Percentiles rank a stretch among this genome's conserved stretches.
phyloP scores from a whole-genome alignment of 2,888 invertebrate genomes.

The Sepiola atlantica region DNA sequence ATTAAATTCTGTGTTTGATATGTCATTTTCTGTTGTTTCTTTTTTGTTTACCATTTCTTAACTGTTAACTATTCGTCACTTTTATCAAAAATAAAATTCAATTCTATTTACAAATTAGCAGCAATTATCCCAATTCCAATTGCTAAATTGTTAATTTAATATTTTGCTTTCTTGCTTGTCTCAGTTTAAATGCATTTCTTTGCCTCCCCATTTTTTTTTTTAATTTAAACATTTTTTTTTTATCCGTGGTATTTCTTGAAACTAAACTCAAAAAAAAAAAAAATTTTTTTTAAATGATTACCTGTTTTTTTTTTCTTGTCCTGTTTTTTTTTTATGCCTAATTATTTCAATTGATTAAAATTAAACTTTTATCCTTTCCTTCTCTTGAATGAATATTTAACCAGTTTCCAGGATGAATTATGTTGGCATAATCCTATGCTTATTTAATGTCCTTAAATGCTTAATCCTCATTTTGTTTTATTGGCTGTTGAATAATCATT shows the following conservation, averaged over 20 bases:
- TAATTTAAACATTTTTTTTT: not conserved
- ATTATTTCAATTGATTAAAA: conserved; percentile 5
- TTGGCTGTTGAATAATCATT: not conserved
- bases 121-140: not conserved
- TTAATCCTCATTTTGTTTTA: not conserved
- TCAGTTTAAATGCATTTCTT: not conserved
- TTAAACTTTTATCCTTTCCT: not conserved
- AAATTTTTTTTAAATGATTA: no score
- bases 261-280: not conserved
- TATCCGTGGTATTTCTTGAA: not conserved
- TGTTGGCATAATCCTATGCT: not conserved
- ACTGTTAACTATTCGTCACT: no score
- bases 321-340: not conserved
- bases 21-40: no score
- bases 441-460: conserved; percentile 18
- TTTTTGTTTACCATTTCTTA: no score
- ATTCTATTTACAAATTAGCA: not conserved
- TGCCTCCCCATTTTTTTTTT: not conserved
- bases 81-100: not conserved
- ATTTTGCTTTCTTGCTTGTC: conserved; percentile 16
- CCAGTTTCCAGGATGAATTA: not conserved
- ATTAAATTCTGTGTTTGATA: no score
- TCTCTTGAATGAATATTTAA: not conserved
- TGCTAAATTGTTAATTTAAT: not conserved
- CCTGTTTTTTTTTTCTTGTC: not conserved